Evolutionary conservation across 2,888 invertebrate genomes (phyloP).

Genomic region (Hipparchia semele): DNA sequence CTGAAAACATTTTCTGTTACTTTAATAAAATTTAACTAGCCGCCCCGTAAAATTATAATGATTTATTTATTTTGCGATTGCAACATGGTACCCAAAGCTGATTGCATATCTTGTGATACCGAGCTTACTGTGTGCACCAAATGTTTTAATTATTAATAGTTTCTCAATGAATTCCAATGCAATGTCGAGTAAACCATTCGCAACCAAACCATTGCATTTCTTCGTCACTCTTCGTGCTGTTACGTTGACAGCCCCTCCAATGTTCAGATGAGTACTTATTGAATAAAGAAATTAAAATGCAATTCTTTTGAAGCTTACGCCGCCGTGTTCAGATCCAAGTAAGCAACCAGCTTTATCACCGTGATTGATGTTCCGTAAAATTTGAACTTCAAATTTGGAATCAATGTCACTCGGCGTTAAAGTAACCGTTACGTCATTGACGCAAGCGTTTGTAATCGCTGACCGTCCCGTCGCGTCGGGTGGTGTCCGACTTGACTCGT

Average conservation of each 20-base stretch:
- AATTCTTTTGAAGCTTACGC: background rate
- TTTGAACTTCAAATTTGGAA: slow-evolving; percentile 52
- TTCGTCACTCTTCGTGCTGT: background rate
- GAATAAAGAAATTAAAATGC: background rate
- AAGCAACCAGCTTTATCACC: slow-evolving; percentile 17
- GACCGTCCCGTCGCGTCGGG: slow-evolving; percentile 47
- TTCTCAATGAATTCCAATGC: background rate
- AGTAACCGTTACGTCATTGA: slow-evolving; percentile 65
- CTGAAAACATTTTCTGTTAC: slow-evolving; percentile 12
- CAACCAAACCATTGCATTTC: background rate
- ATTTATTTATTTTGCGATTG: slow-evolving; percentile 25
- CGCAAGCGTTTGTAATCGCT: slow-evolving; percentile 53
- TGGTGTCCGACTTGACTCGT: slow-evolving; percentile 58
- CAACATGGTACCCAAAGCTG: background rate
- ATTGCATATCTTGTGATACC: background rate
- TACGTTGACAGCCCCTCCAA: too few relatives aligned
- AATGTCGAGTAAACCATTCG: background rate
- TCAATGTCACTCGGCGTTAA: slow-evolving; percentile 58
- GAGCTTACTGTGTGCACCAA: background rate
- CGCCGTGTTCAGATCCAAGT: background rate
- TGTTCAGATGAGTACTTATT: too few relatives aligned
- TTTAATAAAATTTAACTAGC: slow-evolving; percentile 3
- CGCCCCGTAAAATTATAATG: slow-evolving; percentile 11
- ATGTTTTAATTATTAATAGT: background rate
- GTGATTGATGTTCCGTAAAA: slow-evolving; percentile 43